Evolutionary conservation across 1,140 invertebrate species (phyloP).

Genomic region (Metaphire vulgaris): DNA sequence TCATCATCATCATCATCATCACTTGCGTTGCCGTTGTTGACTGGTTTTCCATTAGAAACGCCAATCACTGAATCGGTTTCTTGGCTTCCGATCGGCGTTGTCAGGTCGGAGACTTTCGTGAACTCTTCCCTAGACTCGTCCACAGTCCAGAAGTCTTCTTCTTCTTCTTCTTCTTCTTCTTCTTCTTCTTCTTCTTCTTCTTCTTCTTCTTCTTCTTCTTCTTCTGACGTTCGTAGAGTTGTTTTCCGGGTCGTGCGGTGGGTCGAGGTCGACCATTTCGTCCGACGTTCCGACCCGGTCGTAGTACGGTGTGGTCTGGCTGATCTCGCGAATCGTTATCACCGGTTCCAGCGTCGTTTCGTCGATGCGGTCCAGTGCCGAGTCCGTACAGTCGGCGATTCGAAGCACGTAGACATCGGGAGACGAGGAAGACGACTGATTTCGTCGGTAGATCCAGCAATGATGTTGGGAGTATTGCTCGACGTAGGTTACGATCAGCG

Average conservation of each 20-base stretch:
- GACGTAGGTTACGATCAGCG: neutral
- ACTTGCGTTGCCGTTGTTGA: no score
- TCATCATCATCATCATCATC: constrained; percentile 2
- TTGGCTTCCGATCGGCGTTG: no score
- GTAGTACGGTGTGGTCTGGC: neutral
- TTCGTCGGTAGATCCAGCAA: neutral
- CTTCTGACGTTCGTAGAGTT: no score
- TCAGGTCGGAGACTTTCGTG: no score
- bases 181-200: no score
- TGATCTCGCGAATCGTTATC: neutral
- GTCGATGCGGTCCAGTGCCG: neutral
- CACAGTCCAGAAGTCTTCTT: no score
- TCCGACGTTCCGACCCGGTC: neutral
- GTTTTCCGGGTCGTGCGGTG: no score
- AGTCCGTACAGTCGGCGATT: neutral
- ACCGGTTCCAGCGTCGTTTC: neutral
- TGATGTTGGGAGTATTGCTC: neutral
- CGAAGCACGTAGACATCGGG: neutral
- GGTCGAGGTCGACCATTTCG: neutral
- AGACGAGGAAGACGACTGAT: neutral
- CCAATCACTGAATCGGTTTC: no score
- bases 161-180: no score
- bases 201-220: no score
- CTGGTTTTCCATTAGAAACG: no score
- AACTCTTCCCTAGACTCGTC: no score